These are phyloP conservation scores for Chlamydotis undulata DNA, from an alignment of 2,113 vertebrate genomes.

Conservation along the genomic window DNA sequence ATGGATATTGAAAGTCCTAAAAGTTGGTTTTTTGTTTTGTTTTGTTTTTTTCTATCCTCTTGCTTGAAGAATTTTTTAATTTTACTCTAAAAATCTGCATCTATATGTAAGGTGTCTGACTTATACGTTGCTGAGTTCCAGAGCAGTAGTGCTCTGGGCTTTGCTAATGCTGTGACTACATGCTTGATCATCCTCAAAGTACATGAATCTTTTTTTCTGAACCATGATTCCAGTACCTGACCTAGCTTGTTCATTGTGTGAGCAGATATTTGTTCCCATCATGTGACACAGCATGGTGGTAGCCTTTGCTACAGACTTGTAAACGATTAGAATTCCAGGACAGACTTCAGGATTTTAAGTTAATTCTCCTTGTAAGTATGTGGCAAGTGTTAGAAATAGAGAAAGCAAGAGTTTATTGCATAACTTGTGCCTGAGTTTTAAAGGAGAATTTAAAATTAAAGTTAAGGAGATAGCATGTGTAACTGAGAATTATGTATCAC, in stretches of 20 bases:
- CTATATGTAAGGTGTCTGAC: neutral
- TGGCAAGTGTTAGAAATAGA: neutral
- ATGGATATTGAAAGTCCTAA: neutral
- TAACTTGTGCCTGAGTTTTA: neutral
- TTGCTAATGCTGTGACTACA: neutral
- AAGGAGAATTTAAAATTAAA: neutral
- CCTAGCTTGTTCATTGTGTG: rapidly evolving
- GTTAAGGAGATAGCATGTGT: neutral
- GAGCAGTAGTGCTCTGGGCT: neutral
- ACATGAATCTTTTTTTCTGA: neutral
- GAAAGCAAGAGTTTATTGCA: neutral
- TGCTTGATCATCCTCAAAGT: neutral
- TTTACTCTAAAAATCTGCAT: neutral
- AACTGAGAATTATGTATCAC: neutral
- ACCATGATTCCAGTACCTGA: rapidly evolving
- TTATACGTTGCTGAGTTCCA: neutral
- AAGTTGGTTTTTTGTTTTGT: neutral
- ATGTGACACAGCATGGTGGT: neutral
- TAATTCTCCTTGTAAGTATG: neutral
- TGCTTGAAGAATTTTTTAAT: neutral
- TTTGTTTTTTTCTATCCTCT: neutral
- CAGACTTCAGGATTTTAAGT: neutral
- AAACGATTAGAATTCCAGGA: neutral
- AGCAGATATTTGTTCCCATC: neutral
- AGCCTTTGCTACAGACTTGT: neutral